Evolutionary conservation across 2,888 invertebrate species (phyloP).

Genomic region (Autographa pulchrina): DNA sequence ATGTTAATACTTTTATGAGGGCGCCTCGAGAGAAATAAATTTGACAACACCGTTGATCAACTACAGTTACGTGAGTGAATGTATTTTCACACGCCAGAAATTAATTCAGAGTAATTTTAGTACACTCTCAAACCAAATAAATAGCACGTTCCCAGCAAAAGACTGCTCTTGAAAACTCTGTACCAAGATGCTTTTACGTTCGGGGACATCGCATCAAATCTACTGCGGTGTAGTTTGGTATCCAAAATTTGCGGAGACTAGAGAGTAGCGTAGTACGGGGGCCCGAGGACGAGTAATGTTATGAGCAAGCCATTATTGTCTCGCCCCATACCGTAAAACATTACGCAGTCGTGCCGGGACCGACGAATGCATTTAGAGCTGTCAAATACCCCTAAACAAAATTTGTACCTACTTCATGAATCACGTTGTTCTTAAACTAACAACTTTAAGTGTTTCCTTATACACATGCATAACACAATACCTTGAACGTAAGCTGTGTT

Average conservation of each 20-base stretch:
- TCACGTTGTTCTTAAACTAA: conserved; percentile 47
- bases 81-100: conserved; percentile 70
- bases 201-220: conserved; percentile 50
- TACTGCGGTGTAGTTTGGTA: conserved; percentile 57
- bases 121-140: conserved; percentile 76
- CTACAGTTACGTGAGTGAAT: conserved; percentile 59
- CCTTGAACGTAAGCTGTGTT: conserved; percentile 22
- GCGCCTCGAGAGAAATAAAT: conserved; percentile 50
- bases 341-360: conserved; percentile 86
- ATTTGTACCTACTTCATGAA: conserved; percentile 52
- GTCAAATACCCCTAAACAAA: conserved; percentile 73
- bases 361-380: conserved; percentile 79
- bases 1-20: conserved; percentile 53
- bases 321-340: conserved; percentile 90
- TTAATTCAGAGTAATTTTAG: conserved; percentile 76
- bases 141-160: conserved; percentile 74
- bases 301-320: conserved; percentile 90
- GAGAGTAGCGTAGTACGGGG: conserved; percentile 79
- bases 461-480: conserved; percentile 25
- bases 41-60: conserved; percentile 47
- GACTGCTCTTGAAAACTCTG: conserved; percentile 75
- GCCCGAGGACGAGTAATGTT: conserved; percentile 88
- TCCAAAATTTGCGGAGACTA: conserved; percentile 72
- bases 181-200: conserved; percentile 68
- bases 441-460: conserved; percentile 40